Base-by-base conservation (phyloP, 2,888 invertebrate species). In the Scaptomyza flava region DNA sequence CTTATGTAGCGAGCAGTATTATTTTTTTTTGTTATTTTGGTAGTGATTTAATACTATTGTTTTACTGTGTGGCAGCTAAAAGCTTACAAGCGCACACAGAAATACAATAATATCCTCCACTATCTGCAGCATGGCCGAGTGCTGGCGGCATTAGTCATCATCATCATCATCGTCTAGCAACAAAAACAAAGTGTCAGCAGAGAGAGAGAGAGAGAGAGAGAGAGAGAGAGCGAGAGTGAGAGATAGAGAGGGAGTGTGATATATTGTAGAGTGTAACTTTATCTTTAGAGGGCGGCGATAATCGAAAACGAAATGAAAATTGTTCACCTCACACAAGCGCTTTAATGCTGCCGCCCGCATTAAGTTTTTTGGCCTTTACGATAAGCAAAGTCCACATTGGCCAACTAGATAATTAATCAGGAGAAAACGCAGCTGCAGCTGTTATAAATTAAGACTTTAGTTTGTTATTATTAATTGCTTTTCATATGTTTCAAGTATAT, bases 131-230 rank as follows among this genome's bases (percentile, higher is more conserved):
- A 46, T 47, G 23, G 23, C 33, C 11, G 30, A 54, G 54, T 20
- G 33, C 20, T 31, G 20, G 41, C 45, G 45, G 54, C 45, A 70
- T 70, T 70, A 70, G 75, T 74, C 69, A 70, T 68, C 67, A 36
- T 30, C 41, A 12, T 45, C 23, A 27, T n/a, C 27, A 6, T 14
- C 11, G 3, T 46, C 30, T 20, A 34, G 23, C n/a, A 42, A 46
- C 50, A 23, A 20, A 11, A 23, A 27, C 45, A 27, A 11, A 23
- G 59, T 30, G 51, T 8, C 12, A 6, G 38, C n/a, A 34, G 33
- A 34, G 9, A 4, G 33, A 11, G 33, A 33, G 7, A 30, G 4
- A 30, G 30, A 5, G 8, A 6, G 4, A 30, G 30, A 31, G 8
- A 31, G 31, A 3, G 31, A 31, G 38, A 34, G 33, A 34, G 9